Conservation (phyloP, 2,113 vertebrate genomes). For the Morone chrysops region DNA sequence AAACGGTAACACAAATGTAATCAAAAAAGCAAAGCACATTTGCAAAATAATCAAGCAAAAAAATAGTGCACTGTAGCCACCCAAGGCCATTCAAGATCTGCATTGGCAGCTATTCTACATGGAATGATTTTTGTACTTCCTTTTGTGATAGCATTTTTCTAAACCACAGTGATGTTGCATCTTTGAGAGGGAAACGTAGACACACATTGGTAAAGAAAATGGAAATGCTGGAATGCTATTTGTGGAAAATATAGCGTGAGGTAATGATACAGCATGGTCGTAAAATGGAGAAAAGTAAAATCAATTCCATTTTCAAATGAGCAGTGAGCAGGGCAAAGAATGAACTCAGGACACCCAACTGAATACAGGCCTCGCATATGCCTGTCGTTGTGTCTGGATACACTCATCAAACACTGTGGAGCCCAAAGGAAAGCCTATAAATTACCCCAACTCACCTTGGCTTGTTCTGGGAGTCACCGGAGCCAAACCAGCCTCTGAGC, state of each 20-base stretch:
- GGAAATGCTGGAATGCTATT: conserved; percentile 41
- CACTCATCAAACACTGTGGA: conserved; percentile 31
- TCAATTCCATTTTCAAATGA: conserved; percentile 56
- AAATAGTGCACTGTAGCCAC: conserved; percentile 52
- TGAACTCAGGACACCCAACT: conserved; percentile 44
- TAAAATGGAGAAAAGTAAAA: conserved; percentile 63
- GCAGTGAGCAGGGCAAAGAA: conserved; percentile 49
- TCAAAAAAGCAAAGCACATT: conserved; percentile 62
- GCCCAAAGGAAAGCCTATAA: conserved; percentile 16
- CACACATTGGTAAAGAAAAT: conserved; percentile 18
- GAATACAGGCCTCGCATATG: conserved; percentile 19
- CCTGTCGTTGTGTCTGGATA: neutral
- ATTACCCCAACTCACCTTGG: conserved; percentile 89
- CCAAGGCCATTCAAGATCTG: conserved; percentile 35
- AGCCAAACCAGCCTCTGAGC: conserved; percentile 89
- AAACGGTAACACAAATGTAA: conserved; percentile 51
- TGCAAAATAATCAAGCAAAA: conserved; percentile 76
- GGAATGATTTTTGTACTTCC: conserved; percentile 39
- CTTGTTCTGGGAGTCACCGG: conserved; percentile 90
- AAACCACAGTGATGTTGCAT: conserved; percentile 38
- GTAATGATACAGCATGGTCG: conserved; percentile 51
- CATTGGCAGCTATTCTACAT: conserved; percentile 41
- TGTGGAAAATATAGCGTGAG: conserved; percentile 34
- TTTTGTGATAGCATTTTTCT: conserved; percentile 1
- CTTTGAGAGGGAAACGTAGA: conserved; percentile 19